Percentiles rank a stretch among this genome's conserved stretches.
These are phyloP conservation scores for Apamea anceps DNA, from an alignment of 2,888 invertebrate genomes.

Conservation along the genomic window DNA sequence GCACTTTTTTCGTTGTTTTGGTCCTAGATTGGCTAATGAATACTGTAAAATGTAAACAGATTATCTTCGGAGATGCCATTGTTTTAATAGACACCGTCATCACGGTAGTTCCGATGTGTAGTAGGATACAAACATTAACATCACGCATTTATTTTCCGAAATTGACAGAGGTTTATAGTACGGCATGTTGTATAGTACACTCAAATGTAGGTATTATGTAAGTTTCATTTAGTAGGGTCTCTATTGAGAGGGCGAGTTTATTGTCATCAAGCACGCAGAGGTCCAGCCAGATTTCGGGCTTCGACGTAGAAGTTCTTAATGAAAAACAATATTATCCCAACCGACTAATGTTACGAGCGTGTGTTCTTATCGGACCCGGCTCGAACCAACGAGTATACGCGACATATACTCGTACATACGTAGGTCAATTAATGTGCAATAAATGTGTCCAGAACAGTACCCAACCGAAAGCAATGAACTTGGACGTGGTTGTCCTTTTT, in stretches of 20 bases:
- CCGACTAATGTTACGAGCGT: not conserved
- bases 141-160: not conserved
- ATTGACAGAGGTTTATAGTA: not conserved
- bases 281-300: not conserved
- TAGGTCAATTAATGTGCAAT: not conserved
- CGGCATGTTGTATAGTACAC: too few relatives aligned
- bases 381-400: not conserved
- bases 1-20: slow-evolving; percentile 14
- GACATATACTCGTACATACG: not conserved
- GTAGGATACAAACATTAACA: not conserved
- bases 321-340: slow-evolving; percentile 12
- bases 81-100: slow-evolving; percentile 28
- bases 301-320: slow-evolving; percentile 1
- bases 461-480: not conserved
- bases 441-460: not conserved
- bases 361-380: not conserved
- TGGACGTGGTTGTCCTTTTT: not conserved
- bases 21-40: slow-evolving; percentile 41
- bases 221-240: not conserved
- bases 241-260: not conserved
- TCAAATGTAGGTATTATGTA: not conserved
- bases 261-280: not conserved
- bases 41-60: slow-evolving; percentile 38
- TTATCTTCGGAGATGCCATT: slow-evolving; percentile 16
- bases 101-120: slow-evolving; percentile 2